Base-by-base conservation (phyloP, 2,797 vertebrate species). In the Scolopax bukidnonensis region DNA sequence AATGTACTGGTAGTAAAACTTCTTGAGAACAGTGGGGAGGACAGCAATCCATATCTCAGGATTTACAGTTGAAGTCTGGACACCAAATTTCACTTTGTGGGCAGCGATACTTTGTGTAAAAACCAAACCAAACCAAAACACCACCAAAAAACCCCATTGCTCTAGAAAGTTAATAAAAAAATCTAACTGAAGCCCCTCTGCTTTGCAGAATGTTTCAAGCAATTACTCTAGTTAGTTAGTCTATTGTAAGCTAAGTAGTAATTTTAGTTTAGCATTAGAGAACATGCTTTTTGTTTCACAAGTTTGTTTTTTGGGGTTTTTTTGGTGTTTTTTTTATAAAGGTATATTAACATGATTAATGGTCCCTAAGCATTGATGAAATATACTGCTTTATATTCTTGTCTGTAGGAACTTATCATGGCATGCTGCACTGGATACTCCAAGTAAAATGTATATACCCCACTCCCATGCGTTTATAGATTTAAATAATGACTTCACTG, bases 391-490 rank as follows among this genome's bases (percentile, higher is more conserved):
- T 87, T 83, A 86, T 77, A 43, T 88, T 73, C 36, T 83, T 84
- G 47, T 79, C 89, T 92, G 38, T 87, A 99, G 99, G 97, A 97
- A 84, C 67, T 96, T 96, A 50, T 92, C 84, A 3, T 99, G 98
- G 97, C 97, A 97, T 38, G 94, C 94, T 53, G 98, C 98, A 0
- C 77, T 99, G 86, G 97, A 96, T 67, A 97, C 96, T 64, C 20
- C 85, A 9, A 97, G 91, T 65, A 84, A 84, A 23, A 98, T 99
- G 98, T 97, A 98, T 16, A 88, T 95, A 56, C 99, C 99, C 20
- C 99, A 99, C 91, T 99, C 99, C 45, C 99, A 99, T 60, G 99
- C 99, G 1, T 99, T 99, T 93, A 99, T 99, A 90, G 99, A 99
- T 97, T 98, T 99, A 94, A 99, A 98, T 97, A 98, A 98, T 92